These are phyloP conservation scores for Brachynemurus nebulosus DNA, from an alignment of 2,888 invertebrate genomes.

Conservation along the genomic window DNA sequence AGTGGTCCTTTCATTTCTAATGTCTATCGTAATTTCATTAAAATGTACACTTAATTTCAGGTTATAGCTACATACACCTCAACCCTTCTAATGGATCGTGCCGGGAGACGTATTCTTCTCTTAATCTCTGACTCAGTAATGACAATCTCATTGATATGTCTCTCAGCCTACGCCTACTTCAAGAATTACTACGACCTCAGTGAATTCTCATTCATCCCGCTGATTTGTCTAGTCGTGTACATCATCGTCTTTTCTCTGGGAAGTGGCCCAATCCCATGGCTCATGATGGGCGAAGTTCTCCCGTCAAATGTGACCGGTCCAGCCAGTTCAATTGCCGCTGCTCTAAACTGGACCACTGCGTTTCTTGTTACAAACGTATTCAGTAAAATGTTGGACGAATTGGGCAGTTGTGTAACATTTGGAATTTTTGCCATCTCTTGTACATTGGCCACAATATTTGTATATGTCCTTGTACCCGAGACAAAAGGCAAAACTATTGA, in stretches of 20 bases:
- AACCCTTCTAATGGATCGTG: conserved; percentile 41
- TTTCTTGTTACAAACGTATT: conserved; percentile 49
- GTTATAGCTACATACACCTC: conserved; percentile 43
- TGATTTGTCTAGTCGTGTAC: conserved; percentile 39
- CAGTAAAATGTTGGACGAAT: conserved; percentile 38
- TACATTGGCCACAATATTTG: conserved; percentile 44
- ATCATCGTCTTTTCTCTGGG: conserved; percentile 49
- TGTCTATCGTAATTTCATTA: not conserved
- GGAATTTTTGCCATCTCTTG: conserved; percentile 50
- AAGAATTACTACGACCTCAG: conserved; percentile 19
- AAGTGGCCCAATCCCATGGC: conserved; percentile 58
- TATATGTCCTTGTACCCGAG: conserved; percentile 53
- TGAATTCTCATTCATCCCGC: conserved; percentile 37
- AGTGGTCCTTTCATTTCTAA: too few relatives aligned
- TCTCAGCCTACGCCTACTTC: conserved; percentile 31
- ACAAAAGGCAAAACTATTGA: conserved; percentile 42
- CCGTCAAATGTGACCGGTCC: conserved; percentile 44
- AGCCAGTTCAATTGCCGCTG: conserved; percentile 52
- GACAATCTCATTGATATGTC: conserved; percentile 35
- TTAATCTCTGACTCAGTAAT: conserved; percentile 43
- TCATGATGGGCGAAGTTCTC: conserved; percentile 54
- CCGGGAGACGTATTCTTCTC: conserved; percentile 46
- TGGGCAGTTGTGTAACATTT: conserved; percentile 48
- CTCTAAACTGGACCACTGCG: conserved; percentile 54
- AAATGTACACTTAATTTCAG: conserved; percentile 22